phyloP scores from a whole-genome alignment of 1,140 invertebrate genomes.

The silkworm (Bombyx mori) region DNA sequence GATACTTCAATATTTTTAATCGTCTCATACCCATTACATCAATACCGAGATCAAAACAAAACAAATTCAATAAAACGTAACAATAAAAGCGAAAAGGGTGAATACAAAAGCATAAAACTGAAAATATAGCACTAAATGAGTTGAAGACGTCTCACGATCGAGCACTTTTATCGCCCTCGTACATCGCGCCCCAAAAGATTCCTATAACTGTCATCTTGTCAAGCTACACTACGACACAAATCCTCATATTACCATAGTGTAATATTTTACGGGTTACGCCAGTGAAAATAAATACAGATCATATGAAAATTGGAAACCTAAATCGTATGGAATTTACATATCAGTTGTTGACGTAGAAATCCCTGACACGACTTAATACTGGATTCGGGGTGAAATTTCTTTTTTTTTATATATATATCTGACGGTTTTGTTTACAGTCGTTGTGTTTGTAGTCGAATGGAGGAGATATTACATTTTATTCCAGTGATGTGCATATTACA shows the following conservation, averaged over 20 bases:
- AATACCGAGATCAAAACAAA: not conserved
- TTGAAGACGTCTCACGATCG: conserved; percentile 27
- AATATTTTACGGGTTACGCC: conserved; percentile 57
- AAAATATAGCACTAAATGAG: conserved; percentile 43
- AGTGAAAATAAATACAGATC: conserved; percentile 66
- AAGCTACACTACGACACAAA: conserved; percentile 51
- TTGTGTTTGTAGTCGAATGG: too few relatives aligned
- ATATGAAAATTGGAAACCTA: conserved; percentile 60
- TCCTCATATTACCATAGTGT: conserved; percentile 60
- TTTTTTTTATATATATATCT: conserved; percentile 5
- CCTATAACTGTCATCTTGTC: conserved; percentile 66
- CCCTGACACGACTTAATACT: conserved; percentile 40
- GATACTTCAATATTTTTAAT: too few relatives aligned
- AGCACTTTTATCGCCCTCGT: conserved; percentile 2
- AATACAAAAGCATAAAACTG: conserved; percentile 19
- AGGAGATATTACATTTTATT: too few relatives aligned
- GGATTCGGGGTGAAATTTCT: conserved; percentile 33
- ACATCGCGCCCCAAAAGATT: conserved; percentile 16
- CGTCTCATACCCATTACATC: too few relatives aligned
- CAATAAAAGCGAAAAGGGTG: conserved; percentile 4
- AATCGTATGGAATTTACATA: conserved; percentile 60
- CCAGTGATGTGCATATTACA: too few relatives aligned
- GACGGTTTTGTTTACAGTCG: conserved; percentile 1
- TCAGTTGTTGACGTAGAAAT: conserved; percentile 64
- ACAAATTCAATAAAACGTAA: conserved; percentile 22